Percentiles rank a stretch among this genome's conserved stretches.
These are phyloP conservation scores for Nebria salina DNA, from an alignment of 2,888 invertebrate species.

Conservation along the genomic window DNA sequence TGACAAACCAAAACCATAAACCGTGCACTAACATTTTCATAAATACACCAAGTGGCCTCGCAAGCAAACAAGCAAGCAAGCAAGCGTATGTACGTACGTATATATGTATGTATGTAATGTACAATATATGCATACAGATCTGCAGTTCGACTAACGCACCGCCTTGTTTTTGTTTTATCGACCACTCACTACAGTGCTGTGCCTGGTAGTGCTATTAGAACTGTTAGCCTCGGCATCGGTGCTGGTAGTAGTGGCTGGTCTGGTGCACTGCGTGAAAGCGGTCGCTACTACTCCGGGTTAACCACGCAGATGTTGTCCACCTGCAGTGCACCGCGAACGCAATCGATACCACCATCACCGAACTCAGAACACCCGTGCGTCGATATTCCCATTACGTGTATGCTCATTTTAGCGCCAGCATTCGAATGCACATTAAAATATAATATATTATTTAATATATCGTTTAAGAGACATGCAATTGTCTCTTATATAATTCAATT, in stretches of 20 bases:
- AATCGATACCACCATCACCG: background rate
- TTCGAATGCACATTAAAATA: background rate
- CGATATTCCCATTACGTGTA: background rate
- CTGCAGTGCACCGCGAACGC: slow-evolving; percentile 1
- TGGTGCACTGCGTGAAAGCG: slow-evolving; percentile 5
- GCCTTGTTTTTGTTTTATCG: slow-evolving; percentile 4
- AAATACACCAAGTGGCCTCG: background rate
- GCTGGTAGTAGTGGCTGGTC: background rate
- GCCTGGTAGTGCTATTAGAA: background rate
- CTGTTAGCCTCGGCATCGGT: background rate
- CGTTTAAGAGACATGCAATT: no score
- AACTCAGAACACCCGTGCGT: background rate
- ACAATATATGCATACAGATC: no score
- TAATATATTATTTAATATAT: no score
- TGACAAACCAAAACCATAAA: background rate
- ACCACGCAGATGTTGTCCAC: slow-evolving; percentile 14
- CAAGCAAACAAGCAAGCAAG: background rate
- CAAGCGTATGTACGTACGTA: background rate
- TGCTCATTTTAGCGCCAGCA: background rate
- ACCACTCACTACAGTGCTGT: background rate
- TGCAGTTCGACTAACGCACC: background rate
- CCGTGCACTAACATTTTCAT: background rate
- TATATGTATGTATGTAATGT: no score
- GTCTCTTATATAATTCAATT: no score
- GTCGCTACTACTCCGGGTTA: background rate